Evolutionary conservation across 2,113 vertebrate species (phyloP).

Genomic region (Pycnonotus jocosus): DNA sequence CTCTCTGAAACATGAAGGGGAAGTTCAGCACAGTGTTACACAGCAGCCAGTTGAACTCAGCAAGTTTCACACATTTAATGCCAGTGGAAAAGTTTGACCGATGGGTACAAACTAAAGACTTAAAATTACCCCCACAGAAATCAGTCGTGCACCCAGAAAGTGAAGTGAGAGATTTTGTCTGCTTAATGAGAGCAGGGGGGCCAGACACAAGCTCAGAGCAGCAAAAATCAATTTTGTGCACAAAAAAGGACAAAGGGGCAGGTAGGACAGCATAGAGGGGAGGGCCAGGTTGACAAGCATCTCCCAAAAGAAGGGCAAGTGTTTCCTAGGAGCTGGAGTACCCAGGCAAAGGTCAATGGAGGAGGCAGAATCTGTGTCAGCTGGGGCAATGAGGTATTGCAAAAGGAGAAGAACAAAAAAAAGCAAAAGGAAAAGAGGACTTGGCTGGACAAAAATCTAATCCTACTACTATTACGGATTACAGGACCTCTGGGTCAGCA

Average conservation of each 20-base stretch:
- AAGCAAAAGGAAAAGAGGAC: background rate
- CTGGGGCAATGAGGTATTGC: background rate
- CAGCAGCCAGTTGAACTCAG: background rate
- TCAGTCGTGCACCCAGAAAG: background rate
- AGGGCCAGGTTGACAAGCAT: background rate
- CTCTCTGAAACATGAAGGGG: background rate
- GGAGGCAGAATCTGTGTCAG: background rate
- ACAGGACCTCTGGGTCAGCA: conserved; percentile 46
- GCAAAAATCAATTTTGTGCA: background rate
- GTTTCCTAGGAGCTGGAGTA: background rate
- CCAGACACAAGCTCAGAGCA: background rate
- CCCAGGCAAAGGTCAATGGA: background rate
- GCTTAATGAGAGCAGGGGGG: background rate
- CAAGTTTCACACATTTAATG: background rate
- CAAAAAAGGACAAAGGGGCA: background rate
- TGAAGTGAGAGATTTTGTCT: background rate
- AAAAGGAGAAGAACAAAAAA: background rate
- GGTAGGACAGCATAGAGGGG: background rate
- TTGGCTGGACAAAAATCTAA: conserved; percentile 29
- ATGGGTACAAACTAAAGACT: background rate
- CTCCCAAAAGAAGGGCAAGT: background rate
- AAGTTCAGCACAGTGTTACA: background rate
- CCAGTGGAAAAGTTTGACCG: background rate
- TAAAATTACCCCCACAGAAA: background rate
- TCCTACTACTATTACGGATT: conserved; percentile 42